Conservation (phyloP, 2,888 invertebrate species). For the Stenoptilia bipunctidactyla region DNA sequence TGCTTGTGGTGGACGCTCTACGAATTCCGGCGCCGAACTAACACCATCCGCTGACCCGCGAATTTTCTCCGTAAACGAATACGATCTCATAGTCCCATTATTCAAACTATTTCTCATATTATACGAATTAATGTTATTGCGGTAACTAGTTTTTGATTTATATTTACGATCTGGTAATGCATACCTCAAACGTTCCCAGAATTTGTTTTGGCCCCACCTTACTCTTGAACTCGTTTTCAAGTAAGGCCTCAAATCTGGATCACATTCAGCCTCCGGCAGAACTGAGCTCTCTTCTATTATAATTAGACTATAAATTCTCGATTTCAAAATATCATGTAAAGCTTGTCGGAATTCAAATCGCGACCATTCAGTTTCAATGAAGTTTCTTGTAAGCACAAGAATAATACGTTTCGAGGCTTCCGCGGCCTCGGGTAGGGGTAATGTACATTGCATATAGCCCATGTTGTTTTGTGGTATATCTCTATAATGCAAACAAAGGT, state of each 20-base stretch:
- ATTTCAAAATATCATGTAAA: constrained; percentile 87
- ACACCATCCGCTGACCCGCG: constrained; percentile 45
- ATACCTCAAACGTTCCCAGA: constrained; percentile 93
- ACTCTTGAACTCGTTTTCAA: constrained; percentile 88
- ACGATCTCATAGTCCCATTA: constrained; percentile 73
- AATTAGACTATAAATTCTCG: constrained; percentile 85
- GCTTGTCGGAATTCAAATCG: constrained; percentile 91
- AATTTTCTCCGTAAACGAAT: constrained; percentile 69
- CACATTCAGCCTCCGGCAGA: constrained; percentile 84
- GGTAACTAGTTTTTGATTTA: constrained; percentile 72
- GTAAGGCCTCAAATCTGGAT: constrained; percentile 89
- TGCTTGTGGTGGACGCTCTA: constrained; percentile 41
- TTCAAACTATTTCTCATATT: constrained; percentile 76
- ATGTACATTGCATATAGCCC: constrained; percentile 77
- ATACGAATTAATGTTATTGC: constrained; percentile 87
- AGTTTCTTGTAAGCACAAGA: constrained; percentile 87
- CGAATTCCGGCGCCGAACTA: constrained; percentile 76
- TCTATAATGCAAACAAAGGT: constrained; percentile 90
- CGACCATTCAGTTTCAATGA: constrained; percentile 94
- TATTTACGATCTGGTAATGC: constrained; percentile 83
- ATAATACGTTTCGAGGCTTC: constrained; percentile 89
- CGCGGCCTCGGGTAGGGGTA: constrained; percentile 87
- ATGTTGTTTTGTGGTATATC: constrained; percentile 81
- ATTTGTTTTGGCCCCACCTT: constrained; percentile 90
- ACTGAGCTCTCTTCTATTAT: constrained; percentile 88